These are phyloP conservation scores for Zaprionus nigranus DNA, from an alignment of 1,140 invertebrate genomes.

Conservation along the genomic window DNA sequence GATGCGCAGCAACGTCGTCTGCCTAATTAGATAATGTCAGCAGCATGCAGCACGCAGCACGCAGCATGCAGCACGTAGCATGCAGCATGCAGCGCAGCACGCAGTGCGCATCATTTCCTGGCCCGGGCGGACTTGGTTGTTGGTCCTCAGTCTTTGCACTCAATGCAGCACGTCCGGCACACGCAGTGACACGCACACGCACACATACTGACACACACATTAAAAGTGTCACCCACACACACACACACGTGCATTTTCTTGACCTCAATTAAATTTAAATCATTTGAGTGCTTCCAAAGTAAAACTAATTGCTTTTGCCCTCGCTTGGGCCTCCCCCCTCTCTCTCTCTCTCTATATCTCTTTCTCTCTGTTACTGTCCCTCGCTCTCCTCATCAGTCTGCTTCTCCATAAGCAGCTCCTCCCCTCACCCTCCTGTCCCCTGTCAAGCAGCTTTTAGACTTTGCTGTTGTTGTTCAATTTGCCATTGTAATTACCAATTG, in stretches of 20 bases:
- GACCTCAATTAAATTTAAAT: slow-evolving; percentile 81
- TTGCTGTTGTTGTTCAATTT: slow-evolving; percentile 37
- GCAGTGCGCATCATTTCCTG: slow-evolving; percentile 39
- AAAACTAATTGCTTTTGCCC: slow-evolving; percentile 76
- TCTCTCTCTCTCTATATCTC: neutral
- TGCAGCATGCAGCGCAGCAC: slow-evolving; percentile 40
- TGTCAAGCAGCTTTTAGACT: slow-evolving; percentile 29
- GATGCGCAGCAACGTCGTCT: slow-evolving; percentile 17
- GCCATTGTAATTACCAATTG: slow-evolving; percentile 45
- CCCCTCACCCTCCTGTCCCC: neutral
- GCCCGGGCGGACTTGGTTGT: slow-evolving; percentile 11
- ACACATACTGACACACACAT: neutral
- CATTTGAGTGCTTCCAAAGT: slow-evolving; percentile 74
- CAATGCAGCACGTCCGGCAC: slow-evolving; percentile 23
- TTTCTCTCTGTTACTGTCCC: neutral
- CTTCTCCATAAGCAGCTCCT: neutral
- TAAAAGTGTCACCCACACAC: neutral
- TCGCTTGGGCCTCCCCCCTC: neutral
- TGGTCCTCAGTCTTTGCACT: slow-evolving; percentile 21
- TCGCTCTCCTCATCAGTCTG: too few species aligned
- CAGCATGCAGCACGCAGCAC: slow-evolving; percentile 55
- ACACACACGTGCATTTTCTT: slow-evolving; percentile 48
- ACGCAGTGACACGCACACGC: slow-evolving; percentile 14
- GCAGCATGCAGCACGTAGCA: slow-evolving; percentile 35
- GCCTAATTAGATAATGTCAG: slow-evolving; percentile 81